Evolutionary conservation across 2,888 invertebrate genomes (phyloP), one percentile per base, ranked within the genome.

Genomic region (Merodon equestris): DNA sequence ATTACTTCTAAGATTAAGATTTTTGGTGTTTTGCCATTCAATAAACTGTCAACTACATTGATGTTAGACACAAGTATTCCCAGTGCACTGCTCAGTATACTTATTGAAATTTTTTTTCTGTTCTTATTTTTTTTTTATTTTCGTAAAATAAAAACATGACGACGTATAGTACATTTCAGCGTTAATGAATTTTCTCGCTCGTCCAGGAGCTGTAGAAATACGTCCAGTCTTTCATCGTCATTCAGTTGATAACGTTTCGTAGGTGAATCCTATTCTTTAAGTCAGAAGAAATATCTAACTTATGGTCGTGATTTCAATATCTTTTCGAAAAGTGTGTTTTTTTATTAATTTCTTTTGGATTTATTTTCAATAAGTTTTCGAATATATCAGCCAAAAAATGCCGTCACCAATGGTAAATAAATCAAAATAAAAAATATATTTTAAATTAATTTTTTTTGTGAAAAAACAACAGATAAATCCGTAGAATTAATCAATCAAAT

Each of bases 211-310:
- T 70, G 74, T 79, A 74, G 68, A 68, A 79, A 79, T 50, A 70
- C 79, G 64, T 79, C 79, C 79, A 79, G 79, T 79, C 79, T 79
- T 79, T 74, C 74, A 63, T 79, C 79, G 74, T 79, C 79, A 79
- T 58, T 79, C 79, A 79, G 42, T 74, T 79, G 74, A 79, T 79
- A 79, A 79, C 79, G 79, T 79, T 79, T 79, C 79, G 79, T 74
- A 79, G 68, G 68, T 70, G 74, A 60, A 68, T 7, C 47, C 73
- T 7, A 4, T 63, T 70, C 53, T 40, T 58, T 9, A 27, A 44
- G 50, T 17, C 54, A 27, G 50, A 63, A 57, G 36, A 34, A 44
- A 27, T 42, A 50, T 13, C 42, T 9, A 36, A 51, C 17, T 51
- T 15, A 56, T 15, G 12, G 9, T 50, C 42, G 15, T 36, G 9